Conservation (phyloP, 2,113 vertebrate genomes). For the Boleophthalmus pectinirostris region DNA sequence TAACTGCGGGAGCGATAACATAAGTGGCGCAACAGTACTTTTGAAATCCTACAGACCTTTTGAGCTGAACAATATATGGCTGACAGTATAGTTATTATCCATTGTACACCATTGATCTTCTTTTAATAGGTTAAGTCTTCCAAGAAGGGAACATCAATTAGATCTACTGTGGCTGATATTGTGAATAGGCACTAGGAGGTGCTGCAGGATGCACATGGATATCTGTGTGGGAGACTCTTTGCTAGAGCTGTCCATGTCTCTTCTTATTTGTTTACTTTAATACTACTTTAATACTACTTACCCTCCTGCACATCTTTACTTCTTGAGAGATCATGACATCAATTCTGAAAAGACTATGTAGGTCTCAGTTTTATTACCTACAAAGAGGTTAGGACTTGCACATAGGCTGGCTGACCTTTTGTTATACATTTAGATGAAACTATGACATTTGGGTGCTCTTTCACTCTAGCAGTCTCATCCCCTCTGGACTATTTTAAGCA, state of each 20-base stretch:
- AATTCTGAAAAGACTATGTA: background rate
- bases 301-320: background rate
- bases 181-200: conserved; percentile 34
- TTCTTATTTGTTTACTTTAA: conserved; percentile 10
- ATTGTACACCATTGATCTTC: background rate
- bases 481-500: conserved; percentile 37
- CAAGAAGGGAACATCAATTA: background rate
- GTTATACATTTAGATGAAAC: conserved; percentile 48
- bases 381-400: background rate
- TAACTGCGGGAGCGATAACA: background rate
- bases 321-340: background rate
- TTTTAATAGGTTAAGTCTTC: background rate
- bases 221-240: background rate
- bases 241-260: background rate
- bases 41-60: background rate
- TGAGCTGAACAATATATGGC: background rate
- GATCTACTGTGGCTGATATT: background rate
- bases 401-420: conserved; percentile 27
- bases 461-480: conserved; percentile 33
- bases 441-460: conserved; percentile 36
- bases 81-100: conserved; percentile 2
- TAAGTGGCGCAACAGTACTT: background rate
- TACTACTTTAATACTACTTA: background rate
- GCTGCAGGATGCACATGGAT: conserved; percentile 24
- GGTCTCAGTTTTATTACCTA: background rate